Evolutionary conservation across 2,797 vertebrate species (phyloP).

Genomic region (Myotis daubentonii): DNA sequence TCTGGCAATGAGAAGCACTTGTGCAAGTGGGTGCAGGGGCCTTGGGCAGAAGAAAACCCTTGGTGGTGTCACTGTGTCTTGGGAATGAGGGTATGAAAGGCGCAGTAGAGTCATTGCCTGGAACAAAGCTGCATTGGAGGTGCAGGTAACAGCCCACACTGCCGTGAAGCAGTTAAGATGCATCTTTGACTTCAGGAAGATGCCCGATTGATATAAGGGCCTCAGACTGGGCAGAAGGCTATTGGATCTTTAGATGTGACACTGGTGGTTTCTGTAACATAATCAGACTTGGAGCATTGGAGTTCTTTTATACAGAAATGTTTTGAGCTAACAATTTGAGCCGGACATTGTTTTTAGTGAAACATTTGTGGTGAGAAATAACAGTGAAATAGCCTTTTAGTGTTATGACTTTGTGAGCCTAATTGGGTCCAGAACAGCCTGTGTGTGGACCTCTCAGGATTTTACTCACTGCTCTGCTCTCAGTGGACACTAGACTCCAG

Average conservation of each 20-base stretch:
- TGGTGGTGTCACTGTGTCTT: background rate
- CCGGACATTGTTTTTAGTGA: background rate
- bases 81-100: background rate
- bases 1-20: background rate
- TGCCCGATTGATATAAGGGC: background rate
- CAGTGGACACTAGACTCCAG: background rate
- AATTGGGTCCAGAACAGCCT: background rate
- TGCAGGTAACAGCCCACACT: accelerated
- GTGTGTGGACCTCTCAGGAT: accelerated
- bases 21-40: accelerated
- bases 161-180: background rate
- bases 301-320: background rate
- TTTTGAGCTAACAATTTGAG: background rate
- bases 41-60: background rate
- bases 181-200: background rate
- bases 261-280: too few species aligned
- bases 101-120: background rate
- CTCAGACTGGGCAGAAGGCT: background rate
- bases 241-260: background rate
- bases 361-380: background rate
- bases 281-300: background rate
- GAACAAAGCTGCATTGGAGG: too few species aligned
- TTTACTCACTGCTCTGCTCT: background rate
- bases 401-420: background rate
- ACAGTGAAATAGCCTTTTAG: background rate